Base-by-base conservation (phyloP, 2,113 vertebrate genomes). In the Psittacus erithacus region DNA sequence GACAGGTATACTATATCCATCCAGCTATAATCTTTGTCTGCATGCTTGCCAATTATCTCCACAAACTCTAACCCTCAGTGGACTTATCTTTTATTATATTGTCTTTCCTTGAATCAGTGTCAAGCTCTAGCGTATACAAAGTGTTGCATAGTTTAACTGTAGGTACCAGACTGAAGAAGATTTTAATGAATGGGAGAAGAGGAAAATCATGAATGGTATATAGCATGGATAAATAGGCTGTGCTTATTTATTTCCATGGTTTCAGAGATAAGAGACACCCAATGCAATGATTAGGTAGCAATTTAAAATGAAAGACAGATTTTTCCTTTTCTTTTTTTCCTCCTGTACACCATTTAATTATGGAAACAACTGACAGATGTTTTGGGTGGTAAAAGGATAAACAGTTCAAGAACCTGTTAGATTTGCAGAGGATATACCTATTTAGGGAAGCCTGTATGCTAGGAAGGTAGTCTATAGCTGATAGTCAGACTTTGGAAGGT, bases 1-100 rank as follows among this genome's bases (percentile, higher is more conserved):
- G 39, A 1, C 46, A 83, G 50, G 59, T 27, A 28, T 0, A 2
- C 35, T 13, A 1, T 27, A 8, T 50, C 35, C 19, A 17, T 33
- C 59, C 41, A n/a, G 35, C 12, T 25, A 4, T 0, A 6, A n/a
- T 33, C 50, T 43, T 53, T 43, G 20, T 47, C 62, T 59, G 44
- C 17, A 6, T 0, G 2, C 63, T 70, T 39, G 35, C 57, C 24
- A 23, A 0, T 92, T 60, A 19, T n/a, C 50, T 62, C 62, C 23
- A 5, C 29, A 69, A 64, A 23, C 75, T 53, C 39, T 64, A 31
- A 29, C 38, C 39, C 31, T 55, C 44, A 6, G 28, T 13, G 19
- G 27, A 18, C 20, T 76, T 47, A 18, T 2, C 53, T 80, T 8
- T 63, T 1, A 1, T 43, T 52, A 9, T 5, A 25, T 17, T 23